These are phyloP conservation scores for Otis tarda DNA, from an alignment of 2,113 vertebrate species.

Conservation along the genomic window DNA sequence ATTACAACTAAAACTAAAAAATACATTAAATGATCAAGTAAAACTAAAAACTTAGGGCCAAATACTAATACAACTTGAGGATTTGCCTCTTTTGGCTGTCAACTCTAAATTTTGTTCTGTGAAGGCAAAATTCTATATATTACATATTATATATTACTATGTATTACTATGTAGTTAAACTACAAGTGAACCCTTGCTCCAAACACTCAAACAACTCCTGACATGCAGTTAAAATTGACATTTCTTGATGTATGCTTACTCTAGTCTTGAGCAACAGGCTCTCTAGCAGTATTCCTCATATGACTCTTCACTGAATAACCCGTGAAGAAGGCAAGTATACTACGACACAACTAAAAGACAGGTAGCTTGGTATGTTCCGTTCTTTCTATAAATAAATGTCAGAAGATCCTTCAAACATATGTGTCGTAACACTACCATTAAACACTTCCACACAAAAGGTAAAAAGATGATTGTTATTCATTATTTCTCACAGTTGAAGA, in stretches of 20 bases:
- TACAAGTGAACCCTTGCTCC: neutral
- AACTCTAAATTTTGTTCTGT: neutral
- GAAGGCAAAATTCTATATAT: neutral
- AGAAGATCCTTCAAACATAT: neutral
- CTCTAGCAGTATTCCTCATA: neutral
- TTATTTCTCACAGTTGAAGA: neutral
- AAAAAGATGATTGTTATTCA: neutral
- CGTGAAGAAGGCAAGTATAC: neutral
- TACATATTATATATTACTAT: no score
- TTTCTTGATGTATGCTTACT: neutral
- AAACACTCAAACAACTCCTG: neutral
- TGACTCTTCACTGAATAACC: neutral
- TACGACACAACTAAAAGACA: neutral
- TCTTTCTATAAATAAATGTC: neutral
- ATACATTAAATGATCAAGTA: neutral
- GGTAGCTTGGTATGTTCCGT: accelerated
- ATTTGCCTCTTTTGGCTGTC: neutral
- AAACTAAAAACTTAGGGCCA: neutral
- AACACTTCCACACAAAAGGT: neutral
- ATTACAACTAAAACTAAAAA: neutral
- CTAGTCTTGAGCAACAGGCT: neutral
- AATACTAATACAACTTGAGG: neutral
- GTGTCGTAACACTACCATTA: neutral
- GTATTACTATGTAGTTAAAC: neutral
- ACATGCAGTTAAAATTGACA: neutral